These are phyloP conservation scores for Blastobasis adustella DNA, from an alignment of 2,888 invertebrate species.

Conservation along the genomic window DNA sequence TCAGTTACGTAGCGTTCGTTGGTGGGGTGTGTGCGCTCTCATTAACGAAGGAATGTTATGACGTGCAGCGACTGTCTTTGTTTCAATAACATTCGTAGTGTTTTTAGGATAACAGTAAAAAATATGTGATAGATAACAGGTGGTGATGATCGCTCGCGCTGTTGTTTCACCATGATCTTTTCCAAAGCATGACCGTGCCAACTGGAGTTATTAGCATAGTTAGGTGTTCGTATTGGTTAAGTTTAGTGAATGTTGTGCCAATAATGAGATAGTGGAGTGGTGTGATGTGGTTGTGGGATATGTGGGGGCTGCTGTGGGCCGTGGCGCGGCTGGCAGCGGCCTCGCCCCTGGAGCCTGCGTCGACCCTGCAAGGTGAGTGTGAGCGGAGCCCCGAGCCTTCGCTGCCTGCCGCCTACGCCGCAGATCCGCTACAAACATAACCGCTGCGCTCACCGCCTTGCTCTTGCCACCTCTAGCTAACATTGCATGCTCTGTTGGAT, in stretches of 20 bases:
- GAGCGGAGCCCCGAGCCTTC: constrained; percentile 40
- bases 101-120: constrained; percentile 34
- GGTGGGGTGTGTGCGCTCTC: too few relatives aligned
- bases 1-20: too few relatives aligned
- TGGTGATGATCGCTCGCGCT: constrained; percentile 30
- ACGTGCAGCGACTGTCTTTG: constrained; percentile 71
- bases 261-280: constrained; percentile 74
- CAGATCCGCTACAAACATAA: constrained; percentile 7
- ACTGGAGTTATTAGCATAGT: constrained; percentile 66
- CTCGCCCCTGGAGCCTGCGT: constrained; percentile 60
- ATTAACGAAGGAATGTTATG: constrained; percentile 60
- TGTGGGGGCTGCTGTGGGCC: constrained; percentile 68
- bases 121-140: constrained; percentile 56
- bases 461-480: constrained; percentile 19
- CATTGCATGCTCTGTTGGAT: constrained; percentile 37
- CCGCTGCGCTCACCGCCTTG: background rate
- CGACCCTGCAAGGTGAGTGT: constrained; percentile 63
- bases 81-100: constrained; percentile 55
- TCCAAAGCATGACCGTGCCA: constrained; percentile 71
- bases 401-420: constrained; percentile 35
- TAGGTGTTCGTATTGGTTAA: constrained; percentile 67
- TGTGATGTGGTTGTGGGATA: constrained; percentile 74
- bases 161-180: constrained; percentile 53
- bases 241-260: constrained; percentile 72
- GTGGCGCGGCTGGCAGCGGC: constrained; percentile 53